Conservation (phyloP, 1,140 invertebrate species). For the Eumeta japonica region DNA sequence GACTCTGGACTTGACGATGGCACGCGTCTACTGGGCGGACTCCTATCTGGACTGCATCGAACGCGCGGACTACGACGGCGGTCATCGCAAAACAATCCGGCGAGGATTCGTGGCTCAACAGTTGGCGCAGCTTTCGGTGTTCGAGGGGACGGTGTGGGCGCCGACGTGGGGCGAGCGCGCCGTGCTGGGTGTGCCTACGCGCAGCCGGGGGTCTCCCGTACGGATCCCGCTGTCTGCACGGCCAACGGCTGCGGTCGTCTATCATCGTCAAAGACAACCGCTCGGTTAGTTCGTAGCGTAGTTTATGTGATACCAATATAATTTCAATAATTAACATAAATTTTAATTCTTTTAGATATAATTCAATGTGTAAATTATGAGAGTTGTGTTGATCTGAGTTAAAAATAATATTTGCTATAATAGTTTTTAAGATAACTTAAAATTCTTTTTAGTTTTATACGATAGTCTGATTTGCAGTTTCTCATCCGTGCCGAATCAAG, state of each 20-base stretch:
- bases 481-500: constrained; percentile 69
- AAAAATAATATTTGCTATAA: too few relatives aligned
- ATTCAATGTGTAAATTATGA: too few relatives aligned
- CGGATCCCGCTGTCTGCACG: constrained; percentile 31
- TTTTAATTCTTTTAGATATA: too few relatives aligned
- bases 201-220: neutral
- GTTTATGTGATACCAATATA: too few relatives aligned
- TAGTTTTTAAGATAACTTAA: too few relatives aligned
- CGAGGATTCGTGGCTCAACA: constrained; percentile 63
- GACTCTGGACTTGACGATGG: constrained; percentile 69
- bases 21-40: constrained; percentile 78
- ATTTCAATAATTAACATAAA: too few relatives aligned
- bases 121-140: constrained; percentile 69
- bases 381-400: too few relatives aligned
- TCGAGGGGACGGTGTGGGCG: constrained; percentile 68
- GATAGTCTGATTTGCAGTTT: constrained; percentile 45
- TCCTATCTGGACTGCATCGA: constrained; percentile 74
- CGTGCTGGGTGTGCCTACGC: constrained; percentile 29
- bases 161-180: constrained; percentile 66
- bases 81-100: constrained; percentile 64
- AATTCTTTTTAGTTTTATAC: too few relatives aligned
- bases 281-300: too few relatives aligned
- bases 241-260: constrained; percentile 67
- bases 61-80: constrained; percentile 69
- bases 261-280: constrained; percentile 73